Conservation (phyloP, 2,113 vertebrate species). For the Mormoops blainvillei region DNA sequence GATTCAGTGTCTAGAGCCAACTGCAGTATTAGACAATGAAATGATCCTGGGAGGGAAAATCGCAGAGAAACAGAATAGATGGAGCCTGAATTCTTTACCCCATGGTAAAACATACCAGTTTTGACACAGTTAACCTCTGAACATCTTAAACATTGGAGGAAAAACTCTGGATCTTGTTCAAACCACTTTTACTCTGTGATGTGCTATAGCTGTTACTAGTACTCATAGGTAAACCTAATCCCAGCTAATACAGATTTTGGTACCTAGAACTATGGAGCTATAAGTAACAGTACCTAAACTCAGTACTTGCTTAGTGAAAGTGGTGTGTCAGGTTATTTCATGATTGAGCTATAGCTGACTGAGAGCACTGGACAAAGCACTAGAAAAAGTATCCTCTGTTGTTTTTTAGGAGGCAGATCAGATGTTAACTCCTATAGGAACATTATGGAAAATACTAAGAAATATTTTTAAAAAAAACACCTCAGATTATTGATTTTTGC, state of each 20-base stretch:
- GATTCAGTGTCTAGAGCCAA: background rate
- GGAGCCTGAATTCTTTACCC: background rate
- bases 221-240: background rate
- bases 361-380: background rate
- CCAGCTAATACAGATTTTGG: background rate
- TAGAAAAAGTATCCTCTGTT: background rate
- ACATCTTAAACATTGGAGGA: background rate
- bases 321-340: background rate
- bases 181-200: background rate
- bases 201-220: background rate
- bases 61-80: background rate
- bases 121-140: background rate
- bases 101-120: background rate
- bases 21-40: background rate
- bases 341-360: background rate
- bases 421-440: background rate
- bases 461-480: background rate
- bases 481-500: conserved; percentile 3
- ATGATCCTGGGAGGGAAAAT: background rate
- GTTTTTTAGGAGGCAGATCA: background rate
- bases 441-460: background rate
- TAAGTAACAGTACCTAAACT: background rate
- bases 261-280: background rate
- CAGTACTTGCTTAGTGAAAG: background rate
- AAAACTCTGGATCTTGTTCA: background rate